Evolutionary conservation across 2,888 invertebrate species (phyloP), one percentile per base, ranked within the genome.

Genomic region (Cheilosia urbana): DNA sequence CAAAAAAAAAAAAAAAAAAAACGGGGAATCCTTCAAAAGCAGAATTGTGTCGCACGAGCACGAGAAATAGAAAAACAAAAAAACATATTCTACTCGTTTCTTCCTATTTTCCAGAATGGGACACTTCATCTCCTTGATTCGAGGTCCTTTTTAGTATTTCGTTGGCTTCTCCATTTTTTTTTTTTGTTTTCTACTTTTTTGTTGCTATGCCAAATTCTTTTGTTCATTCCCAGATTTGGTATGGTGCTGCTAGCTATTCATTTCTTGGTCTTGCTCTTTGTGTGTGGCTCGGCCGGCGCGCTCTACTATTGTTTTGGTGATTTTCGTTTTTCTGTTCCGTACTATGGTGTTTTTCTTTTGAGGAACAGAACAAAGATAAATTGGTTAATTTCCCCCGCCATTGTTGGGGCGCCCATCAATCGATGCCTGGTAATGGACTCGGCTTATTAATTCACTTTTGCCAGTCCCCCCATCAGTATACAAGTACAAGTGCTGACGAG

Each of bases 351-450:
- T 62, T 79, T 84, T 76, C 85, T 85, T 85, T 85, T 80, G 85
- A 81, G 85, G 42, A 85, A 89, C 90, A 89, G 90, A 91, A 90
- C 91, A 91, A 90, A 91, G 91, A 91, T 90, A 91, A 92, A 92
- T 92, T 91, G 90, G 90, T 90, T 91, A 91, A 92, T 91, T 92
- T 92, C 90, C 91, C 89, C 89, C 89, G 90, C 90, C 89, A 90
- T 90, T 91, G 90, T 90, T 90, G 89, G 89, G 89, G 89, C 88
- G 89, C 89, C 90, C 91, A 91, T 91, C 91, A 91, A 91, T 92
- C 91, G 91, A 91, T 90, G 90, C 89, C 88, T 89, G 90, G 90
- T 90, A 91, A 91, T 92, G 91, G 90, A 91, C 91, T 90, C 89
- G 90, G 90, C 90, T 90, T 91, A 91, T 89, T 89, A 90, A 89